phyloP scores from a whole-genome alignment of 2,888 invertebrate genomes.

The Rotaria macrura region DNA sequence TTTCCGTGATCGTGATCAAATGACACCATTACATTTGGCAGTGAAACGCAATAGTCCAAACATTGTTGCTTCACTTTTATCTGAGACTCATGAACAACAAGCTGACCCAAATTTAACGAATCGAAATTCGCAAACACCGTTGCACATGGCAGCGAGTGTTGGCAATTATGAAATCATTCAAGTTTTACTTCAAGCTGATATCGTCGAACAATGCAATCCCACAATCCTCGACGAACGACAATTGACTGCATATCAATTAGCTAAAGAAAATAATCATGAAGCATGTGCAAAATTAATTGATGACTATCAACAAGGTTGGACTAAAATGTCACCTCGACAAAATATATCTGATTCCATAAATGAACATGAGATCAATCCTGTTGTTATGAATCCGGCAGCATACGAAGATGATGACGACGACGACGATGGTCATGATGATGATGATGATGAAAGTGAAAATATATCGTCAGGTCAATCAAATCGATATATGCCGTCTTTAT shows the following conservation, averaged over 20 bases:
- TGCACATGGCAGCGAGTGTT: not conserved
- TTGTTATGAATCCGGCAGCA: not conserved
- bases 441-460: not conserved
- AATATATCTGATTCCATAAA: not conserved
- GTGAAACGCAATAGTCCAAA: not conserved
- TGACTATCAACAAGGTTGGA: not conserved
- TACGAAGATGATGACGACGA: too few relatives aligned
- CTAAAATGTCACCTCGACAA: not conserved
- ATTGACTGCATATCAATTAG: not conserved
- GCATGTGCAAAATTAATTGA: not conserved
- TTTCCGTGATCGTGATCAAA: not conserved
- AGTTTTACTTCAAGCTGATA: not conserved
- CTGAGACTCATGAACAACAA: not conserved
- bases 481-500: not conserved
- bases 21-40: constrained; percentile 8
- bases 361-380: not conserved
- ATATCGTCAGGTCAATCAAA: not conserved
- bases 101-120: constrained; percentile 6
- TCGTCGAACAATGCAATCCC: not conserved
- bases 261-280: not conserved
- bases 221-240: not conserved
- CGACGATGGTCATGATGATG: not conserved
- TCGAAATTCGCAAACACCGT: not conserved
- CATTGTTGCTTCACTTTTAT: not conserved
- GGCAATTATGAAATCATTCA: not conserved